Percentiles rank a stretch among this genome's conserved stretches.
Evolutionary conservation across 2,113 vertebrate genomes (phyloP).

Genomic region (Grallaria varia): DNA sequence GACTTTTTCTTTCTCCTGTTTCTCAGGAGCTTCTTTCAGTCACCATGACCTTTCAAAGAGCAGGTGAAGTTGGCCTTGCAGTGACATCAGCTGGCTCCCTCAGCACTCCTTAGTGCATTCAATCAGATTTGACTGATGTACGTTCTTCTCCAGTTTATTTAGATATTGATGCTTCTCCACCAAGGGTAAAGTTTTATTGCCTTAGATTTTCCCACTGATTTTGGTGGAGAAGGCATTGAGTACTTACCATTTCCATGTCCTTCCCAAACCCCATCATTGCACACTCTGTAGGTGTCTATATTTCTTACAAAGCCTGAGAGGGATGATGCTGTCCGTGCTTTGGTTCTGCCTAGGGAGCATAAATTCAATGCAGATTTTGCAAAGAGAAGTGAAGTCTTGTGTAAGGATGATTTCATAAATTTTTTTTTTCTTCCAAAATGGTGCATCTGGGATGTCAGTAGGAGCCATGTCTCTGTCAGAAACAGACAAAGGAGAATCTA

Average conservation of each 20-base stretch:
- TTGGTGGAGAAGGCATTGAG: background rate
- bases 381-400: background rate
- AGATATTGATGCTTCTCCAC: background rate
- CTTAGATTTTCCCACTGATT: background rate
- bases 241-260: background rate
- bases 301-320: background rate
- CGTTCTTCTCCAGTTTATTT: background rate
- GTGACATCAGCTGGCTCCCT: background rate
- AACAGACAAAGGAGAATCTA: background rate
- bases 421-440: background rate
- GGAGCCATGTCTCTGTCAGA: background rate
- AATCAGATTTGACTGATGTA: background rate
- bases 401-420: background rate
- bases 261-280: background rate
- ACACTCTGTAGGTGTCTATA: fast-evolving
- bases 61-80: background rate
- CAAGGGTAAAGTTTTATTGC: background rate
- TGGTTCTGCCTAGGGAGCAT: background rate
- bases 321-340: background rate
- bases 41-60: background rate
- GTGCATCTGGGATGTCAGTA: background rate
- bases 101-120: background rate
- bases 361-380: background rate
- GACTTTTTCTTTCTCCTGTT: background rate
- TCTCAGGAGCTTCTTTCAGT: background rate